Conservation (phyloP, 1,140 invertebrate species). For the Drosophila tropicalis region DNA sequence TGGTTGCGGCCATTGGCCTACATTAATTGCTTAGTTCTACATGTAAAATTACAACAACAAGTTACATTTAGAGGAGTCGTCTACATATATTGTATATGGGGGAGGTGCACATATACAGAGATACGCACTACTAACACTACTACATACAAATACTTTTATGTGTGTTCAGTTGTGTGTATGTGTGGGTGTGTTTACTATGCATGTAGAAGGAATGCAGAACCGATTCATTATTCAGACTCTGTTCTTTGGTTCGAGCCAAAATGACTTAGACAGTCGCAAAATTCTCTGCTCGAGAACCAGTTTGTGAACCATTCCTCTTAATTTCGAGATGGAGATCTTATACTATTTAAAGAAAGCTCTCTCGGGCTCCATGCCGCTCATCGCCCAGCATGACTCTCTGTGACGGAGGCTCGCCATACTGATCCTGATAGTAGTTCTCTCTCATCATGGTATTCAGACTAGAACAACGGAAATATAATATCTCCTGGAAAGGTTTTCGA, state of each 20-base stretch:
- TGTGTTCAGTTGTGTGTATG: slow-evolving; percentile 30
- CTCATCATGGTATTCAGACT: slow-evolving; percentile 95
- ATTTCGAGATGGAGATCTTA: slow-evolving; percentile 21
- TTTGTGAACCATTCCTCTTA: not conserved
- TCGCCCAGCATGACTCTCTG: slow-evolving; percentile 82
- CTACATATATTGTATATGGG: slow-evolving; percentile 48
- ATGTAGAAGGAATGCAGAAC: slow-evolving; percentile 14
- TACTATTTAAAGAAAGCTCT: slow-evolving; percentile 80
- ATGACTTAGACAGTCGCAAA: not conserved
- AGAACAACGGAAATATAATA: slow-evolving; percentile 93
- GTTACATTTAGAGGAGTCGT: slow-evolving; percentile 73
- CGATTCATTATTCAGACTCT: slow-evolving; percentile 10
- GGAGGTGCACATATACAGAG: slow-evolving; percentile 51
- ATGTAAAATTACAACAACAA: slow-evolving; percentile 77
- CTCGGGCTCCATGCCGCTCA: slow-evolving; percentile 78
- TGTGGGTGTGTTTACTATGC: slow-evolving; percentile 2
- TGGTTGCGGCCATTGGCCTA: slow-evolving; percentile 9
- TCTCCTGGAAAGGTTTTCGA: slow-evolving; percentile 95
- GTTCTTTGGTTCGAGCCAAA: not conserved
- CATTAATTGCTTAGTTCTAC: slow-evolving; percentile 68
- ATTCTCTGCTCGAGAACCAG: not conserved
- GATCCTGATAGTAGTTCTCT: slow-evolving; percentile 95
- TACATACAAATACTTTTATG: slow-evolving; percentile 76
- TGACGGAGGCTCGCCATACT: slow-evolving; percentile 91
- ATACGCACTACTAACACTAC: slow-evolving; percentile 64